Evolutionary conservation across 1,140 invertebrate genomes (phyloP).

Genomic region (Brachionus plicatilis): DNA sequence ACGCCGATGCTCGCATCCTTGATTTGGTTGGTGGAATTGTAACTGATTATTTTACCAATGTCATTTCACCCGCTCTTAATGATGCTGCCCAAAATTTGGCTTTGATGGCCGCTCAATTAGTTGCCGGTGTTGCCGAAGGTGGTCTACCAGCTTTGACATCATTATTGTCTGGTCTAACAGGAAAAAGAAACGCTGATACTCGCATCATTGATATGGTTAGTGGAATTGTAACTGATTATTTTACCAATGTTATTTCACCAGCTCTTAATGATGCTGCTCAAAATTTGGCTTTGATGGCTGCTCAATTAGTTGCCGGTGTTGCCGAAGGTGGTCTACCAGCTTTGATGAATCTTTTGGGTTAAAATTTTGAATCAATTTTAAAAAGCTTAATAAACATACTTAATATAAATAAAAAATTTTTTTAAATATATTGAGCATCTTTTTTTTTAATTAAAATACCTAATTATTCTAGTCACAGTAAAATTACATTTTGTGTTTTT

Average conservation of each 20-base stretch:
- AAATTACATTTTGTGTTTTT: no score
- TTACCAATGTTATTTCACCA: not conserved
- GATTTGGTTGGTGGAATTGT: not conserved
- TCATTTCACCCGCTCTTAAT: not conserved
- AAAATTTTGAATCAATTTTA: not conserved
- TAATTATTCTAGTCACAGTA: no score
- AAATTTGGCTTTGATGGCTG: not conserved
- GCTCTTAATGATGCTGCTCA: not conserved
- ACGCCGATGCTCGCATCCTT: not conserved
- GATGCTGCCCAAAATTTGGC: not conserved
- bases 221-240: not conserved
- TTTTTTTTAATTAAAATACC: no score
- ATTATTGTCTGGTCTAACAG: not conserved
- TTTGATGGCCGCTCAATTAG: not conserved
- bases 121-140: conserved; percentile 13
- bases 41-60: not conserved
- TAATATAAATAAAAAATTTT: not conserved
- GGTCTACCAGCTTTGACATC: not conserved
- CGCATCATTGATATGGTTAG: not conserved
- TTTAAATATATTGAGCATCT: not conserved
- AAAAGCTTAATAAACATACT: not conserved
- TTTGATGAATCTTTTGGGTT: not conserved
- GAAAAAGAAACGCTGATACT: not conserved
- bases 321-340: conserved; percentile 29
- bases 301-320: conserved; percentile 23